Percentiles rank a stretch among this genome's conserved stretches.
These are phyloP conservation scores for Norana najaformis DNA, from an alignment of 2,888 invertebrate genomes.

Conservation along the genomic window DNA sequence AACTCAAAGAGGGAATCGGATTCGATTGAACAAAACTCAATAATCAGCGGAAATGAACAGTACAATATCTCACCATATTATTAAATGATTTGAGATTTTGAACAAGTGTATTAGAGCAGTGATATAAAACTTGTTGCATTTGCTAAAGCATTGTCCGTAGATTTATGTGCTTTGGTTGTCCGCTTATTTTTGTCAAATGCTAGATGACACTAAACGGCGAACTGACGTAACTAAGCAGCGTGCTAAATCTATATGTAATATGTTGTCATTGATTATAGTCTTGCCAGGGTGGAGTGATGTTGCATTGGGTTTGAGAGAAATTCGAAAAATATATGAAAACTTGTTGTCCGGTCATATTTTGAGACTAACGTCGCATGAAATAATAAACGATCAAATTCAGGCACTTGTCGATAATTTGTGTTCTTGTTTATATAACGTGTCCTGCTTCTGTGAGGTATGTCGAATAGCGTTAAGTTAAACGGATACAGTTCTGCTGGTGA, in stretches of 20 bases:
- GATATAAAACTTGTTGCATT: too few species aligned
- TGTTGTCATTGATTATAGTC: neutral
- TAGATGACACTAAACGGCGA: neutral
- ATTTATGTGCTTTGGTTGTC: too few species aligned
- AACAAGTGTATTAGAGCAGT: too few species aligned
- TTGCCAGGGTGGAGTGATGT: neutral
- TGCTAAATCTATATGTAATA: neutral
- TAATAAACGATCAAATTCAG: neutral
- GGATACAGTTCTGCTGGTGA: constrained; percentile 9
- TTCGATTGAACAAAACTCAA: too few species aligned
- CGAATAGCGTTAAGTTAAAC: neutral
- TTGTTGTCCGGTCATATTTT: constrained; percentile 13
- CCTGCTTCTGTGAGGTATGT: neutral
- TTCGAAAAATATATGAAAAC: neutral
- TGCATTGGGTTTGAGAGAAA: neutral
- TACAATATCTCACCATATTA: too few species aligned
- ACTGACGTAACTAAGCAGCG: neutral
- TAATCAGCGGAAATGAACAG: too few species aligned
- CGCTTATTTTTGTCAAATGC: neutral
- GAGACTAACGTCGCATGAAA: neutral
- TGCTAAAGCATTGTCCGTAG: too few species aligned
- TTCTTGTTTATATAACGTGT: neutral
- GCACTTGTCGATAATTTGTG: neutral
- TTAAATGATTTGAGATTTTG: too few species aligned
- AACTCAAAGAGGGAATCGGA: too few species aligned